Evolutionary conservation across 1,140 invertebrate genomes (phyloP).

Genomic region (Rhizoglyphus robini): DNA sequence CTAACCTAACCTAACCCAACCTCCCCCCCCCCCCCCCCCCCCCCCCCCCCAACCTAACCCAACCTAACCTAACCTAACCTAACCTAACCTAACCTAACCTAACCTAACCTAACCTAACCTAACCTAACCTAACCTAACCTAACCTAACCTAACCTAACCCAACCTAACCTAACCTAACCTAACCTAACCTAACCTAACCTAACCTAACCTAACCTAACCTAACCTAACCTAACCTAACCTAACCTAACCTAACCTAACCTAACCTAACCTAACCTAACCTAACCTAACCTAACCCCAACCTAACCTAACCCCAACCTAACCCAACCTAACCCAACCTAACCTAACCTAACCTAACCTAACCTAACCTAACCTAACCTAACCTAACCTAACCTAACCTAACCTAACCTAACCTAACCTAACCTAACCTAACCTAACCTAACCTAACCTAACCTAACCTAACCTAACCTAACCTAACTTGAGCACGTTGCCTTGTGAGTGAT

Average conservation of each 20-base stretch:
- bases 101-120: background rate
- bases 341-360: conserved; percentile 27
- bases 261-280: conserved; percentile 27
- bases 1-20: conserved; percentile 27
- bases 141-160: conserved; percentile 25
- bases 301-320: no score
- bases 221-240: conserved; percentile 22
- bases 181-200: conserved; percentile 24
- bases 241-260: conserved; percentile 19
- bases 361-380: conserved; percentile 24
- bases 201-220: conserved; percentile 23
- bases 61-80: conserved; percentile 19
- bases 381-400: conserved; percentile 25
- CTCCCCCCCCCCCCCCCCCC: conserved; percentile 26
- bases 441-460: conserved; percentile 27
- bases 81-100: conserved; percentile 20
- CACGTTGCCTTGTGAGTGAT: no score
- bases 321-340: conserved; percentile 27
- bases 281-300: no score
- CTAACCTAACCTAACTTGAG: conserved; percentile 27
- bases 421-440: conserved; percentile 24
- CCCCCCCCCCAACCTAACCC: conserved; percentile 24
- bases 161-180: conserved; percentile 28
- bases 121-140: conserved; percentile 22
- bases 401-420: conserved; percentile 25